Evolutionary conservation across 2,797 vertebrate species (phyloP).

Genomic region (Ficedula albicollis): DNA sequence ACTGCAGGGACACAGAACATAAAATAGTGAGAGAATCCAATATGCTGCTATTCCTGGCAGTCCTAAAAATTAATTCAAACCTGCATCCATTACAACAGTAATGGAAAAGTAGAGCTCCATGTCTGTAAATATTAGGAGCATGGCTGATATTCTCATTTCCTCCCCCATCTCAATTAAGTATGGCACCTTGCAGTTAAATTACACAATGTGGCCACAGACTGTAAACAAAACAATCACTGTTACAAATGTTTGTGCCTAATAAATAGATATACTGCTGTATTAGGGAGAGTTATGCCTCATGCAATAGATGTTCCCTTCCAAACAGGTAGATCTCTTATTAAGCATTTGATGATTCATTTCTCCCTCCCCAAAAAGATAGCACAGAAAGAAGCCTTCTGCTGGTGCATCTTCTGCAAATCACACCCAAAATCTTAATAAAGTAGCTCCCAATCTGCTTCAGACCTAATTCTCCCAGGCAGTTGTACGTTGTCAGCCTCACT

Average conservation of each 20-base stretch:
- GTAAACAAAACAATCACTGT: constrained; percentile 38
- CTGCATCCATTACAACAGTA: constrained; percentile 37
- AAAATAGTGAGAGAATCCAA: constrained; percentile 29
- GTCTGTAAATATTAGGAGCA: constrained; percentile 36
- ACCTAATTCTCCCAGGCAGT: constrained; percentile 1
- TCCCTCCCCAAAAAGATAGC: background rate
- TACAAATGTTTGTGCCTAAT: constrained; percentile 10
- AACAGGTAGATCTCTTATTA: background rate
- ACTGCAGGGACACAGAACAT: constrained; percentile 47
- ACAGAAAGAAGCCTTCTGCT: background rate
- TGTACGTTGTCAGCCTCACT: background rate
- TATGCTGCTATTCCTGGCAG: constrained; percentile 43
- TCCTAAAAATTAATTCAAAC: constrained; percentile 56
- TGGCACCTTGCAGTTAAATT: constrained; percentile 25
- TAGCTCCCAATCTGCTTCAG: constrained; percentile 5
- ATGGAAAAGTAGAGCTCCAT: constrained; percentile 31
- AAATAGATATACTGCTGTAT: background rate
- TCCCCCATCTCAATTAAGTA: constrained; percentile 23
- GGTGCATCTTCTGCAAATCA: background rate
- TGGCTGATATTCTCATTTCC: constrained; percentile 20
- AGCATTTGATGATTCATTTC: background rate
- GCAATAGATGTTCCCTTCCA: background rate
- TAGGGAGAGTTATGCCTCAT: background rate
- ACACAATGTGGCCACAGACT: background rate
- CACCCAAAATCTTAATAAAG: constrained; percentile 5